phyloP scores from a whole-genome alignment of 2,888 invertebrate species.

The Labia minor region DNA sequence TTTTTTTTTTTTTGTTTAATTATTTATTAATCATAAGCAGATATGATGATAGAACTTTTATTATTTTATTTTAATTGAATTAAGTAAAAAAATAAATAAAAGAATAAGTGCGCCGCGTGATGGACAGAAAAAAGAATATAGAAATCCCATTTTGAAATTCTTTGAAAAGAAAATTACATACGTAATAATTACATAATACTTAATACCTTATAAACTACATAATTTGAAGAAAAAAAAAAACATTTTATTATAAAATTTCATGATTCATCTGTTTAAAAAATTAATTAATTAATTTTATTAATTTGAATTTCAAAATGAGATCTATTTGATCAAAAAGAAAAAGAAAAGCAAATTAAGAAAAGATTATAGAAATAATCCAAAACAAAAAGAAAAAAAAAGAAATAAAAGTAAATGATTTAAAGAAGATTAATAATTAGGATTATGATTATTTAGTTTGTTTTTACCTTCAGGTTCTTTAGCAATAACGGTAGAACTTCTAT shows the following conservation, averaged over 20 bases:
- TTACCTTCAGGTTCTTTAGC: slow-evolving; percentile 86
- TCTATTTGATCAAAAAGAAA: background rate
- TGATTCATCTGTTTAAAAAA: too few species aligned
- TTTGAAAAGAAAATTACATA: background rate
- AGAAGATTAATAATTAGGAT: slow-evolving; percentile 23
- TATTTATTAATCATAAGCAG: background rate
- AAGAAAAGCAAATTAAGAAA: slow-evolving; percentile 17
- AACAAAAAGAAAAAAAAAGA: slow-evolving; percentile 9
- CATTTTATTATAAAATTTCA: too few species aligned
- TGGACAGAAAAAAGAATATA: background rate
- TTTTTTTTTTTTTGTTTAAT: background rate
- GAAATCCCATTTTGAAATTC: background rate
- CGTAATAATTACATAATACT: background rate
- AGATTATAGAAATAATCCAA: slow-evolving; percentile 19
- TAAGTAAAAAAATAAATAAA: background rate
- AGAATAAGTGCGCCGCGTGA: background rate
- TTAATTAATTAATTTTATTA: background rate
- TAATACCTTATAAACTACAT: too few species aligned
- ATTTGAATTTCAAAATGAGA: slow-evolving; percentile 8
- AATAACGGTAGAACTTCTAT: slow-evolving; percentile 87
- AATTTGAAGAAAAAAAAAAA: slow-evolving; percentile 9
- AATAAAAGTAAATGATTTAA: slow-evolving; percentile 21
- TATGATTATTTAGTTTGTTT: slow-evolving; percentile 18
- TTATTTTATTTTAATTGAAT: background rate
- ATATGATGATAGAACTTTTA: background rate